Evolutionary conservation across 2,113 vertebrate genomes (phyloP).

Genomic region (Rousettus leschenaultii): DNA sequence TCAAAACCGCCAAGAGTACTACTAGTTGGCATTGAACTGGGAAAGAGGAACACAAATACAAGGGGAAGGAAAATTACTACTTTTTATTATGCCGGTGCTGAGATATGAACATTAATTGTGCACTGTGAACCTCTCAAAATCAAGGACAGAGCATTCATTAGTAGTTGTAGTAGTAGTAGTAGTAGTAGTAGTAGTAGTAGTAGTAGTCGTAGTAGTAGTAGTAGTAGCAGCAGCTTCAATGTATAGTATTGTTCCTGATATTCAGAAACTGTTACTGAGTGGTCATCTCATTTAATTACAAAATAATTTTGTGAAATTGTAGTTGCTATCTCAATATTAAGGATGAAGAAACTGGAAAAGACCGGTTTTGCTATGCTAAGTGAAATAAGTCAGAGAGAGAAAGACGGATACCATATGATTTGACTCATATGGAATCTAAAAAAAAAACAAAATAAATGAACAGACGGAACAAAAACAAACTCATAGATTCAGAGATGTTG

Average conservation of each 20-base stretch:
- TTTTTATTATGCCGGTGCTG: fast-evolving
- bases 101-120: background rate
- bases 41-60: background rate
- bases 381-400: background rate
- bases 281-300: background rate
- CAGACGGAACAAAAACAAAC: background rate
- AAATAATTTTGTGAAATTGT: background rate
- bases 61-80: background rate
- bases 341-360: background rate
- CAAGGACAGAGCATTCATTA: too few species aligned
- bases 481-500: background rate
- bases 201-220: background rate
- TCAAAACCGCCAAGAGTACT: background rate
- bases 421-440: background rate
- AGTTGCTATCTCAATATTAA: background rate
- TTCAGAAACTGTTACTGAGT: background rate
- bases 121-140: too few species aligned
- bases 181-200: background rate
- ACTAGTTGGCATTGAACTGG: background rate
- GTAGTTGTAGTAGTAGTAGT: too few species aligned
- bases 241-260: background rate
- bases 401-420: background rate
- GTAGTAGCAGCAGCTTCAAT: background rate
- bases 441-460: background rate
- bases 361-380: background rate